Percentiles rank a stretch among this genome's conserved stretches.
These are phyloP conservation scores for Notolepis coatsorum DNA, from an alignment of 2,797 vertebrate species.

Conservation along the genomic window DNA sequence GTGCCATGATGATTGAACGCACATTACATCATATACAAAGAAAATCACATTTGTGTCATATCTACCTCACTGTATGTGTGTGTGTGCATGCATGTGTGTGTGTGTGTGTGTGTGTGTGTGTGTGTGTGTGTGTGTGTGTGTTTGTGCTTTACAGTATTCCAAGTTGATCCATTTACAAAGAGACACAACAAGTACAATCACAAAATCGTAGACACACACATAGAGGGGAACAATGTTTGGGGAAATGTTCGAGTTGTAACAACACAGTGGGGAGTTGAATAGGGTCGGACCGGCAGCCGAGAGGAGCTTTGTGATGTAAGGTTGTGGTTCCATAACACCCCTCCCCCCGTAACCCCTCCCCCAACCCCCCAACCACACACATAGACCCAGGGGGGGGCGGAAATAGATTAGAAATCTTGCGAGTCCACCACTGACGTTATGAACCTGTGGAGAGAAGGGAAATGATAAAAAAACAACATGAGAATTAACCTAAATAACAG, in stretches of 20 bases:
- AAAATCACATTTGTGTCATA: constrained; percentile 49
- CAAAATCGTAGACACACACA: constrained; percentile 11
- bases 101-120: not conserved
- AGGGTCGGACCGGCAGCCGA: not conserved
- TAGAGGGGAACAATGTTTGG: not conserved
- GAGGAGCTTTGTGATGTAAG: not conserved
- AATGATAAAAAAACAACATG: not conserved
- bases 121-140: constrained; percentile 9
- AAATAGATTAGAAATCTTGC: constrained; percentile 17
- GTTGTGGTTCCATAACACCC: constrained; percentile 19
- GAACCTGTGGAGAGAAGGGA: constrained; percentile 51
- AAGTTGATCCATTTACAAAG: constrained; percentile 23
- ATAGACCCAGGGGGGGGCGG: constrained; percentile 19
- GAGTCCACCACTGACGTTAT: constrained; percentile 27
- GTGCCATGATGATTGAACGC: constrained; percentile 35
- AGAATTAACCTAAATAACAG: not conserved
- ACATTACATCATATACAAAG: constrained; percentile 65
- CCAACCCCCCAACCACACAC: not conserved
- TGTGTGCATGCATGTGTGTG: constrained; percentile 1
- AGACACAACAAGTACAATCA: constrained; percentile 21
- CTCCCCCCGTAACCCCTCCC: too few relatives aligned
- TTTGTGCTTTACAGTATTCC: constrained; percentile 8
- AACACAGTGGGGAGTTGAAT: constrained; percentile 2
- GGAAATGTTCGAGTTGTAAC: constrained; percentile 21
- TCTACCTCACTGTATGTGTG: constrained; percentile 21